Percentiles rank a stretch among this genome's conserved stretches.
Evolutionary conservation across 2,797 vertebrate species (phyloP).

Genomic region (Bradypodion ventrale): DNA sequence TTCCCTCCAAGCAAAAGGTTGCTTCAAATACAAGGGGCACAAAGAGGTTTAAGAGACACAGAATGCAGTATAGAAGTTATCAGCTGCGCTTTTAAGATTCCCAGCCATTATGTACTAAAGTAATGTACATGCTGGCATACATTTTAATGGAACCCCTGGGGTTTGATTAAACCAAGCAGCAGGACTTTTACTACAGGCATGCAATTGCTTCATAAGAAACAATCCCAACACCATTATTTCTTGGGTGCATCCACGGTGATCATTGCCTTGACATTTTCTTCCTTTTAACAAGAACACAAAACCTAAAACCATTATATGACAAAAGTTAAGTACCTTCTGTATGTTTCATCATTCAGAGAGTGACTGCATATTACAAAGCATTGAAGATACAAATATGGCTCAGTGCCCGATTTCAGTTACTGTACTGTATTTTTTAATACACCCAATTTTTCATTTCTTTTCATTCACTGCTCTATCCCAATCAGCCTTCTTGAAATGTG

Average conservation of each 20-base stretch:
- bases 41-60: neutral
- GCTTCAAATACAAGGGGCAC: neutral
- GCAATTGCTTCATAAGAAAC: conserved; percentile 13
- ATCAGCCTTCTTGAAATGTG: neutral
- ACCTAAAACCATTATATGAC: no score
- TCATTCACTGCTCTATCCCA: neutral
- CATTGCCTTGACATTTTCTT: neutral
- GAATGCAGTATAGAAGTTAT: neutral
- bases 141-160: conserved; percentile 8
- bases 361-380: neutral
- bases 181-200: neutral
- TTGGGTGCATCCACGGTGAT: neutral
- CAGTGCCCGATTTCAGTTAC: neutral
- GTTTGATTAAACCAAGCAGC: conserved; percentile 35
- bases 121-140: neutral
- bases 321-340: neutral
- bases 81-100: neutral
- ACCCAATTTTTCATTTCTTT: neutral
- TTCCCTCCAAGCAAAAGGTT: neutral
- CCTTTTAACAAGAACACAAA: neutral
- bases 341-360: neutral
- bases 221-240: neutral
- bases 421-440: neutral
- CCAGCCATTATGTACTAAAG: fast-evolving
- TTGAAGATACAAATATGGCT: neutral